Evolutionary conservation across 2,113 vertebrate species (phyloP).

Genomic region (Melanocharis versteri): DNA sequence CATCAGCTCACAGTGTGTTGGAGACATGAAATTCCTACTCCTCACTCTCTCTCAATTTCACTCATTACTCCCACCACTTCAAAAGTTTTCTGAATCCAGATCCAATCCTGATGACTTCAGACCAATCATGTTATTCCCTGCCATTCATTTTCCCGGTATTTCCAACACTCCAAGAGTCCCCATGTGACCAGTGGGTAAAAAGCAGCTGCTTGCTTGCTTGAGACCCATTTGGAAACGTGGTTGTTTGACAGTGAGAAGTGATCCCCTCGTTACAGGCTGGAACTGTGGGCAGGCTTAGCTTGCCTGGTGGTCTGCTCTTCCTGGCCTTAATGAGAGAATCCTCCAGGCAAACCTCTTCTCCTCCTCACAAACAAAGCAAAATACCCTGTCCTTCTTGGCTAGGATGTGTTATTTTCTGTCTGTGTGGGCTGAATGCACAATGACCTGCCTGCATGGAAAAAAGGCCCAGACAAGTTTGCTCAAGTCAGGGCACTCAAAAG

Average conservation of each 20-base stretch:
- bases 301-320: neutral
- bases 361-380: neutral
- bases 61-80: neutral
- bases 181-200: neutral
- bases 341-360: neutral
- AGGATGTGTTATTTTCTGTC: neutral
- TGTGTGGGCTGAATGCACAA: neutral
- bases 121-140: neutral
- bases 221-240: rapidly evolving
- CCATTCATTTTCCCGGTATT: neutral
- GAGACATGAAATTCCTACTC: neutral
- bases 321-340: neutral
- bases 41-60: neutral
- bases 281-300: neutral
- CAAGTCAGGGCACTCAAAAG: neutral
- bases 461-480: neutral
- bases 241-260: neutral
- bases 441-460: neutral
- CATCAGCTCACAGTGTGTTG: neutral
- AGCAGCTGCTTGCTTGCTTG: neutral
- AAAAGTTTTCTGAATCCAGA: neutral
- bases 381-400: neutral
- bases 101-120: neutral
- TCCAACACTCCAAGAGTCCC: neutral
- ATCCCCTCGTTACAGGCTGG: neutral